Evolutionary conservation across 2,888 invertebrate species (phyloP), one percentile per base, ranked within the genome.

Genomic region (Thecocarcelia acutangulata): DNA sequence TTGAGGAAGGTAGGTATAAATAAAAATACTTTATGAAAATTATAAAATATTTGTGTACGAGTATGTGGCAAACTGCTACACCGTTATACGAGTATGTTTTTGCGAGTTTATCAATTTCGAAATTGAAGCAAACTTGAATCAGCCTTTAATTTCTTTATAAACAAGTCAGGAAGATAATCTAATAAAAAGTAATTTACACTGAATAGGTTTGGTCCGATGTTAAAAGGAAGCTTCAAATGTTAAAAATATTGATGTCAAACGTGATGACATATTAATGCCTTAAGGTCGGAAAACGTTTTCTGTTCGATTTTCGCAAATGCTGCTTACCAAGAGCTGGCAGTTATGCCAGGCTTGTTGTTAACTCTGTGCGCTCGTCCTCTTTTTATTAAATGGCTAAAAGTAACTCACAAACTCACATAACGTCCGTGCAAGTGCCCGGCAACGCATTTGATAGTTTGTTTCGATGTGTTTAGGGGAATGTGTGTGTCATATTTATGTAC

Each of bases 221-320:
- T 33, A 5, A 33, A 33, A 3, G 9, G 9, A 33, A 9, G 3
- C 8, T 5, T 46, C 46, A 46, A 46, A 17, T 6, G 46, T 15
- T 9, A 46, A 15, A 46, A n/a, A 15, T n/a, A 46, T 11, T 24
- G 48, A 17, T 48, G 21, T n/a, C 5, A 70, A 40, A 70, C 24
- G 40, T 56, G 17, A 46, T 15, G 56, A 5, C 37, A 24, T 48
- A 48, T 42, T 24, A 54, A 54, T 9, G 9, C 33, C 54, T 46
- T 64, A n/a, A 40, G 63, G 56, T 64, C 33, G 28, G 9, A 63
- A 28, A 61, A 37, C 48, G 61, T 63, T 69, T 28, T 69, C 46
- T 40, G 63, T 77, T 48, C 24, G 33, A 68, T 56, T 58, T 64
- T 56, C 17, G 63, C 24, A 68, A 74, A 58, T 42, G 61, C 6